These are phyloP conservation scores for Hystrix brachyura DNA, from an alignment of 2,113 vertebrate genomes.

Conservation along the genomic window DNA sequence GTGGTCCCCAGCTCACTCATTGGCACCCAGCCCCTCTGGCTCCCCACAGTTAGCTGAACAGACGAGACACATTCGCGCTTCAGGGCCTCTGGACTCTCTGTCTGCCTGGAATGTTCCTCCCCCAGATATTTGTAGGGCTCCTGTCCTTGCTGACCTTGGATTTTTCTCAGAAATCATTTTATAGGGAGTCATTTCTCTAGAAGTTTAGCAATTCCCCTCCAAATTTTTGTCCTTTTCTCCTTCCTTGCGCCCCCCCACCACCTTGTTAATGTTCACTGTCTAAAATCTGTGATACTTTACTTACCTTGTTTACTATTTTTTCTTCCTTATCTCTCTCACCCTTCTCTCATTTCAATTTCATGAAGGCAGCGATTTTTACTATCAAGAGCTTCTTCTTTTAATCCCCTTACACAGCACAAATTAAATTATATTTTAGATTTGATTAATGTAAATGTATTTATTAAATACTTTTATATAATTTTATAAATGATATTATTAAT, in stretches of 20 bases:
- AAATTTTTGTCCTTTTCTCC: background rate
- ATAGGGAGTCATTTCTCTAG: constrained; percentile 10
- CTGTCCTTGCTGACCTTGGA: background rate
- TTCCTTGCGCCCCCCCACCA: background rate
- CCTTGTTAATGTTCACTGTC: background rate
- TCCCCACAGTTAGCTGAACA: background rate
- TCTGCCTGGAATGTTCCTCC: background rate
- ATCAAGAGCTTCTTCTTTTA: background rate
- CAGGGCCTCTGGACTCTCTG: background rate
- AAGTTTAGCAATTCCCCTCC: background rate
- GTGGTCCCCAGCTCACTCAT: background rate
- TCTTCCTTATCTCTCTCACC: background rate
- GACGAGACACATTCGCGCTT: background rate
- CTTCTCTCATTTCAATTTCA: background rate
- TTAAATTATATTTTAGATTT: background rate
- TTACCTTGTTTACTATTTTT: background rate
- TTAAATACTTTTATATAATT: background rate
- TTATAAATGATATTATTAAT: background rate
- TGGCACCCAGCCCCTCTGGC: background rate
- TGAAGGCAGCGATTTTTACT: background rate
- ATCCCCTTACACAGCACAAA: background rate
- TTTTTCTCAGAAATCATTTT: background rate
- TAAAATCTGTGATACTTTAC: background rate
- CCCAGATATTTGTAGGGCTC: background rate
- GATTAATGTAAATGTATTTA: background rate